Percentiles rank a stretch among this genome's conserved stretches.
phyloP scores from a whole-genome alignment of 2,888 invertebrate species.

The Galerucella nymphaeae region DNA sequence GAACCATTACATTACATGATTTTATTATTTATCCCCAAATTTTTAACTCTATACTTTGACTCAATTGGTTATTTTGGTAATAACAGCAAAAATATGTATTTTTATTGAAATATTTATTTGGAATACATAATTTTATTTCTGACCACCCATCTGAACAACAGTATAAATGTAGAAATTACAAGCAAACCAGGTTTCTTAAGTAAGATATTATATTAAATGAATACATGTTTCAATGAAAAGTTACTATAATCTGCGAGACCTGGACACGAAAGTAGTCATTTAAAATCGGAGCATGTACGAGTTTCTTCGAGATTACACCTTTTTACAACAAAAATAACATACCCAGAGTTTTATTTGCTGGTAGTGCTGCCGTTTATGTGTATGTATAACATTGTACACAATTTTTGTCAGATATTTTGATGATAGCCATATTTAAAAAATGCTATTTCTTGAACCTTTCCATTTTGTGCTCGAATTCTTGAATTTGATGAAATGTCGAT shows the following conservation, averaged over 20 bases:
- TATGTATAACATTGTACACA: neutral
- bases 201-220: constrained; percentile 23
- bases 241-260: constrained; percentile 12
- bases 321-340: neutral
- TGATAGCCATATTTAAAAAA: too few relatives aligned
- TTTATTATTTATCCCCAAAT: constrained; percentile 21
- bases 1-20: too few relatives aligned
- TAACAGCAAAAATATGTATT: constrained; percentile 9
- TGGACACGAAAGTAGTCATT: constrained; percentile 3
- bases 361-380: neutral
- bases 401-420: neutral
- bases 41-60: constrained; percentile 46
- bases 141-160: constrained; percentile 16
- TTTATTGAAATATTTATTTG: neutral
- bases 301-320: neutral
- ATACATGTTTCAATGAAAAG: constrained; percentile 2
- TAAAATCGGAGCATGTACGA: constrained; percentile 4
- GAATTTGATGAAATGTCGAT: too few relatives aligned
- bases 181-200: constrained; percentile 8
- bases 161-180: constrained; percentile 16
- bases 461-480: too few relatives aligned
- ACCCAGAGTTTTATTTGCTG: neutral
- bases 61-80: constrained; percentile 1
- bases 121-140: constrained; percentile 10
- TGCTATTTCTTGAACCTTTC: too few relatives aligned